A percentile compares a stretch with the other conserved stretches of the same genome.
Conservation (phyloP, 2,113 vertebrate genomes). For the Engystomops pustulosus region DNA sequence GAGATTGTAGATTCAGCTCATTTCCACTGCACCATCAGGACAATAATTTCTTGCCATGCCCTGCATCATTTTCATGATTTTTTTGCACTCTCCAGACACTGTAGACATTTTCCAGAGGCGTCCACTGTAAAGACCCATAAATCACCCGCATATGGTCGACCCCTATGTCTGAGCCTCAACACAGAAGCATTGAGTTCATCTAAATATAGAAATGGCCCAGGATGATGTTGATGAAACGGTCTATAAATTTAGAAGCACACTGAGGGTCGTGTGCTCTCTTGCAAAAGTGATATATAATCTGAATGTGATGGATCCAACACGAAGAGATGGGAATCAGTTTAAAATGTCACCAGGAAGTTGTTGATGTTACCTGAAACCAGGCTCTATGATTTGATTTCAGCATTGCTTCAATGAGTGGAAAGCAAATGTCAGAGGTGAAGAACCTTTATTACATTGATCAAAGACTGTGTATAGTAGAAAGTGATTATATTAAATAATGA, state of each 20-base stretch:
- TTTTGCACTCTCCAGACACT: too few species aligned
- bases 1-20: too few species aligned
- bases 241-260: constrained; percentile 69
- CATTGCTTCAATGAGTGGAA: constrained; percentile 11
- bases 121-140: background rate
- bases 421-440: constrained; percentile 38
- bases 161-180: constrained; percentile 59
- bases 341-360: constrained; percentile 59
- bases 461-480: background rate
- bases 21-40: too few species aligned
- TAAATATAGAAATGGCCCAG: constrained; percentile 68
- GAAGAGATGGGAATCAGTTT: constrained; percentile 37
- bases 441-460: background rate
- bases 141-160: background rate
- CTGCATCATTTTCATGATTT: too few species aligned
- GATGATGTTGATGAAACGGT: constrained; percentile 60
- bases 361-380: constrained; percentile 49
- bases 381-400: background rate
- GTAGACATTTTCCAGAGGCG: too few species aligned
- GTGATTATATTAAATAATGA: background rate
- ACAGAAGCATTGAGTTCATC: constrained; percentile 60
- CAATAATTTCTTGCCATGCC: too few species aligned
- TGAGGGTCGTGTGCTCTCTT: constrained; percentile 59
- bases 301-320: constrained; percentile 40
- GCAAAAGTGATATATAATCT: constrained; percentile 58